Evolutionary conservation across 2,888 invertebrate genomes (phyloP).

Genomic region (Phyllotreta striolata): DNA sequence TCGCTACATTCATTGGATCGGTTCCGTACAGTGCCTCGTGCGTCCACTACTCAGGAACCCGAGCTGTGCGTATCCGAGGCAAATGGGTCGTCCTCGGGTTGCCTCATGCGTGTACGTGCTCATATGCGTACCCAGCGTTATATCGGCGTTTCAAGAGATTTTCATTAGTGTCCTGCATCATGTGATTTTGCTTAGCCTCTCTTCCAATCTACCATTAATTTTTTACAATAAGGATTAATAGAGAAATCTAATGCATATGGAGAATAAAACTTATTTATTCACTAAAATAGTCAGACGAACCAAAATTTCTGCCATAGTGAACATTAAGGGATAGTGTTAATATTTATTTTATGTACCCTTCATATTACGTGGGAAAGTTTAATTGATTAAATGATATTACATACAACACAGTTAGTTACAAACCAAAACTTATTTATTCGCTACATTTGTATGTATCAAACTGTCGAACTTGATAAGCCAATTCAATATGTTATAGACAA

Average conservation of each 20-base stretch:
- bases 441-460: conserved; percentile 34
- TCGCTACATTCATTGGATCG: too few species aligned
- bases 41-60: too few species aligned
- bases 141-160: conserved; percentile 23
- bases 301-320: neutral
- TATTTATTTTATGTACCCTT: conserved; percentile 13
- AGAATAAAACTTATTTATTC: neutral
- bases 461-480: conserved; percentile 38
- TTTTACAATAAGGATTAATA: too few species aligned
- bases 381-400: conserved; percentile 33
- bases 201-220: neutral
- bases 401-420: conserved; percentile 34
- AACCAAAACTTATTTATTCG: conserved; percentile 39
- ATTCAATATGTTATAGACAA: conserved; percentile 19
- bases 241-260: neutral
- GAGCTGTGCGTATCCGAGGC: too few species aligned
- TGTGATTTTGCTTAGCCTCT: neutral
- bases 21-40: too few species aligned
- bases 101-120: too few species aligned
- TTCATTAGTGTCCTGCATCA: conserved; percentile 18
- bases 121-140: too few species aligned
- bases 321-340: conserved; percentile 15
- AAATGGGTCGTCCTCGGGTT: too few species aligned
- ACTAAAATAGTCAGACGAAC: neutral
- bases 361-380: conserved; percentile 37